Conservation (phyloP, 2,888 invertebrate genomes). For the Ariolimax columbianus region DNA sequence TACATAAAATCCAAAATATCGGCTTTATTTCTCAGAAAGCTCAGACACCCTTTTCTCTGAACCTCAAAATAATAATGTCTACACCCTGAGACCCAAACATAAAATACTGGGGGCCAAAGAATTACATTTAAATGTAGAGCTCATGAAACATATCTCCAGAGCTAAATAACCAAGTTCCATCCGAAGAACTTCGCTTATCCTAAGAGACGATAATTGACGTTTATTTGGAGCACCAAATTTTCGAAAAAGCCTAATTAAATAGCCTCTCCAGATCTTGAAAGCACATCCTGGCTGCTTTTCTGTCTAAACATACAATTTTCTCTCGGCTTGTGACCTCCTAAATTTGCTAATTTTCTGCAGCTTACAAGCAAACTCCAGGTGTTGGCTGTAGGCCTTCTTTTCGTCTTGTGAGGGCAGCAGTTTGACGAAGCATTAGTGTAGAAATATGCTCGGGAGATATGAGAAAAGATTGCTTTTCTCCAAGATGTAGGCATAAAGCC, state of each 20-base stretch:
- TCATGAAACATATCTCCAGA: neutral
- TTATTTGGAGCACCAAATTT: neutral
- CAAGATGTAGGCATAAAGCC: neutral
- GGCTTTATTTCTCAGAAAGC: too few species aligned
- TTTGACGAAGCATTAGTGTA: neutral
- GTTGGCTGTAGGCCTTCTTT: neutral
- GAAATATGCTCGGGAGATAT: neutral
- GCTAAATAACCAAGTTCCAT: neutral
- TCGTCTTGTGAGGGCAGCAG: neutral
- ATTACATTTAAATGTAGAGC: neutral
- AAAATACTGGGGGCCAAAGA: neutral
- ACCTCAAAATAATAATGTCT: too few species aligned
- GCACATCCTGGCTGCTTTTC: neutral
- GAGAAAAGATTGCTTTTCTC: neutral
- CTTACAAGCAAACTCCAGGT: neutral
- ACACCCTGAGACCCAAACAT: neutral
- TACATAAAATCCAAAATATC: too few species aligned
- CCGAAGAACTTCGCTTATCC: neutral
- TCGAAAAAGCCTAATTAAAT: neutral
- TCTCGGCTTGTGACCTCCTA: neutral
- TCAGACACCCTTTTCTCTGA: too few species aligned
- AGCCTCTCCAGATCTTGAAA: neutral
- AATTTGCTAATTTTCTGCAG: slow-evolving; percentile 27
- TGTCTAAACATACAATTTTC: neutral
- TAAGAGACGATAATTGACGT: neutral